Conservation (phyloP, 2,888 invertebrate genomes). For the Monoplex corrugatus region DNA sequence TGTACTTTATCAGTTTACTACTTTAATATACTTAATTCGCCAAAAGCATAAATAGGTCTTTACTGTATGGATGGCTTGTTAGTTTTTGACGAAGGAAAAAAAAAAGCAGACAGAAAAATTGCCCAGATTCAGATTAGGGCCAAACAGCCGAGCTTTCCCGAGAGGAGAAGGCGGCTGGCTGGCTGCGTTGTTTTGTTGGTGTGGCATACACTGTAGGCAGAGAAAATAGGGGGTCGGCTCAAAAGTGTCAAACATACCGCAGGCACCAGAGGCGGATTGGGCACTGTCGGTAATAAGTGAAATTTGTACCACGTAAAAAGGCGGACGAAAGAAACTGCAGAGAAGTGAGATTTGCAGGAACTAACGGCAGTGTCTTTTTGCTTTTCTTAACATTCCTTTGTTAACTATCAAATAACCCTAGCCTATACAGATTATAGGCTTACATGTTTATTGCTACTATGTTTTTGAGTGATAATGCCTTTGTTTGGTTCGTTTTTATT, state of each 20-base stretch:
- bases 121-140: too few relatives aligned
- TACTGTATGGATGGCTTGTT: neutral
- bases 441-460: too few relatives aligned
- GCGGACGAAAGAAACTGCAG: too few relatives aligned
- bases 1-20: neutral
- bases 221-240: slow-evolving; percentile 37
- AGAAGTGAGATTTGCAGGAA: too few relatives aligned
- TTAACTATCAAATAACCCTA: too few relatives aligned
- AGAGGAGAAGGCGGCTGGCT: slow-evolving; percentile 42
- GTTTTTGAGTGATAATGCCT: too few relatives aligned
- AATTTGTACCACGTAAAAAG: too few relatives aligned
- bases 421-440: too few relatives aligned
- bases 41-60: neutral
- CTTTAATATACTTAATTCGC: neutral
- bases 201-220: slow-evolving; percentile 16
- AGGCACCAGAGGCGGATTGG: too few relatives aligned
- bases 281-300: neutral
- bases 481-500: too few relatives aligned
- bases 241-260: neutral
- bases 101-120: neutral
- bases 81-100: neutral
- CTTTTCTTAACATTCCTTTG: too few relatives aligned
- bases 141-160: neutral
- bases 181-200: slow-evolving; percentile 1
- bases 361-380: too few relatives aligned